phyloP scores from a whole-genome alignment of 2,888 invertebrate species.

The Xylota sylvarum region DNA sequence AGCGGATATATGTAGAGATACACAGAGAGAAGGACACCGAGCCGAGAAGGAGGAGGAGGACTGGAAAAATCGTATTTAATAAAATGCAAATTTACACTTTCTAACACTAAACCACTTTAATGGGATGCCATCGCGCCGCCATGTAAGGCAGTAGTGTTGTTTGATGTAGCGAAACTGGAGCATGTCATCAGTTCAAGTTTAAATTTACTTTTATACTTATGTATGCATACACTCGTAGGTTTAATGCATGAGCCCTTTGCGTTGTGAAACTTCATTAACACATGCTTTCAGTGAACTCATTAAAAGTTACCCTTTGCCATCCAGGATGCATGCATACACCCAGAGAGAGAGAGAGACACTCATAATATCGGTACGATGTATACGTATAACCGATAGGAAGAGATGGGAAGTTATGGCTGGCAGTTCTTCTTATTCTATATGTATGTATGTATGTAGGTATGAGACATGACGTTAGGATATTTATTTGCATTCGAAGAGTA shows the following conservation, averaged over 20 bases:
- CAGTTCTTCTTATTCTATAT: neutral
- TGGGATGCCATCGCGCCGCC: conserved; percentile 36
- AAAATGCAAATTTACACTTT: conserved; percentile 68
- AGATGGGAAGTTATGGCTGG: too few species aligned
- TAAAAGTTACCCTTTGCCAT: conserved; percentile 72
- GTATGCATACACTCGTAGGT: conserved; percentile 62
- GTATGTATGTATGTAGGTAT: too few species aligned
- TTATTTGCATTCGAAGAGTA: conserved; percentile 59
- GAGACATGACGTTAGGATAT: conserved; percentile 33
- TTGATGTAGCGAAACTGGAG: conserved; percentile 71
- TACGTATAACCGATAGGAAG: too few species aligned
- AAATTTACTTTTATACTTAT: conserved; percentile 71
- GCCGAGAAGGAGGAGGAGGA: neutral
- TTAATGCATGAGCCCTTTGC: conserved; percentile 69
- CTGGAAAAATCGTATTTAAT: conserved; percentile 64
- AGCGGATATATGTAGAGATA: conserved; percentile 43
- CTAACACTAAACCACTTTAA: conserved; percentile 70
- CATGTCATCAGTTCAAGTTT: conserved; percentile 77
- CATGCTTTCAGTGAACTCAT: conserved; percentile 77
- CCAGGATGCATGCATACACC: neutral
- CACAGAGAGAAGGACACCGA: neutral
- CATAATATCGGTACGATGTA: neutral
- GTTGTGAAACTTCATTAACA: conserved; percentile 75
- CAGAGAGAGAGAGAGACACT: neutral
- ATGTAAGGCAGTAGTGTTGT: conserved; percentile 45